These are phyloP conservation scores for Paraplagusia blochii DNA, from an alignment of 2,113 vertebrate species.

Conservation along the genomic window DNA sequence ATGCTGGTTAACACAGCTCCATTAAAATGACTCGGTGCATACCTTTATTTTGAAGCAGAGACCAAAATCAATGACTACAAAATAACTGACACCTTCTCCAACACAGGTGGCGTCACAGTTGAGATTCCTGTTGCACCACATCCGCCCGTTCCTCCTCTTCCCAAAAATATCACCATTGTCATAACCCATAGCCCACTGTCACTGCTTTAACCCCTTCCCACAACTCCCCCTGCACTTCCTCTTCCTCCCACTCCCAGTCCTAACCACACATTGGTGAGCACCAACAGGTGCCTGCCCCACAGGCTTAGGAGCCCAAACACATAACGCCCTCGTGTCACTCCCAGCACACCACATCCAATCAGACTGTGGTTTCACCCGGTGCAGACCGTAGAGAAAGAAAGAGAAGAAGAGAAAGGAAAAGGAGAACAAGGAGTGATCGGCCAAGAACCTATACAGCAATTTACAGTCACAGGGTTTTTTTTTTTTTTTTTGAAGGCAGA, in stretches of 20 bases:
- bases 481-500: not conserved
- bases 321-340: conserved; percentile 67
- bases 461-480: too few relatives aligned
- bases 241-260: conserved; percentile 35
- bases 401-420: conserved; percentile 3
- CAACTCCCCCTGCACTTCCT: conserved; percentile 36
- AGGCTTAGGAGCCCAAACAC: conserved; percentile 63
- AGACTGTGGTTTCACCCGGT: conserved; percentile 35
- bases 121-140: not conserved
- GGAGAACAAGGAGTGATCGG: too few relatives aligned
- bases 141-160: conserved; percentile 20
- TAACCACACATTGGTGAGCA: conserved; percentile 62
- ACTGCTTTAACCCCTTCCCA: conserved; percentile 22
- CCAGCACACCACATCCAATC: conserved; percentile 54
- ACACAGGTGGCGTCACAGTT: not conserved
- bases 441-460: too few relatives aligned
- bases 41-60: too few relatives aligned
- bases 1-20: too few relatives aligned
- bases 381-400: conserved; percentile 25
- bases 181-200: conserved; percentile 34
- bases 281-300: conserved; percentile 74
- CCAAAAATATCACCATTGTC: conserved; percentile 69
- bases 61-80: too few relatives aligned
- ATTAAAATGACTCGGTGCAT: too few relatives aligned
- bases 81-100: too few relatives aligned